phyloP scores from a whole-genome alignment of 2,888 invertebrate genomes.

The Torymus tubicola region DNA sequence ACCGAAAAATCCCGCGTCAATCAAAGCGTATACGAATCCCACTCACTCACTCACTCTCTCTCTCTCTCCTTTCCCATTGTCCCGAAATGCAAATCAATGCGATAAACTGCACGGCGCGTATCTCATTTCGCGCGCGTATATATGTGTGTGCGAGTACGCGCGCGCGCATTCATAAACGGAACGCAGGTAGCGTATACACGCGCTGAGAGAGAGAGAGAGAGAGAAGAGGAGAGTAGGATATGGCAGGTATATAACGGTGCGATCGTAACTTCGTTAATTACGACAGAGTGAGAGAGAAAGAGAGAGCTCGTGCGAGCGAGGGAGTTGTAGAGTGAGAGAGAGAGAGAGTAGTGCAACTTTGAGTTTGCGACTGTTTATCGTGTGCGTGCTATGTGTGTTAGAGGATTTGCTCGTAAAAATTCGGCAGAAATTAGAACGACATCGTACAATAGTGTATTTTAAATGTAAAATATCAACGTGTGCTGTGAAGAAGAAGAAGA shows the following conservation, averaged over 20 bases:
- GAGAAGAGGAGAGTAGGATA: background rate
- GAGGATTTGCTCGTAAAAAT: too few species aligned
- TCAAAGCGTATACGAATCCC: too few species aligned
- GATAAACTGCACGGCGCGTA: constrained; percentile 28
- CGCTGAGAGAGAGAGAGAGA: background rate
- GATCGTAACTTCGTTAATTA: constrained; percentile 58
- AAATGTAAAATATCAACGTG: too few species aligned
- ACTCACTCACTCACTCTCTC: background rate
- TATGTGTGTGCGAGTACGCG: background rate
- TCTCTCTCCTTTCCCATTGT: constrained; percentile 21
- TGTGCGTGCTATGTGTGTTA: too few species aligned
- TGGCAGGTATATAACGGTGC: constrained; percentile 31
- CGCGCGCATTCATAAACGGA: constrained; percentile 32
- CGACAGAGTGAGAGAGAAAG: background rate
- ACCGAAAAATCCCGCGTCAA: too few species aligned
- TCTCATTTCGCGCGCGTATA: background rate
- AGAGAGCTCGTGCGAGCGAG: background rate
- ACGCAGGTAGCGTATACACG: background rate
- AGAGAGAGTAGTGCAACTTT: background rate
- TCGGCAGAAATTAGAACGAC: too few species aligned
- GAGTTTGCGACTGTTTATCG: background rate
- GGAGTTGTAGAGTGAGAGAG: background rate
- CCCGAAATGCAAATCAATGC: constrained; percentile 47
- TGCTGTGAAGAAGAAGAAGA: too few species aligned
- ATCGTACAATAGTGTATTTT: too few species aligned